phyloP scores from a whole-genome alignment of 2,888 invertebrate genomes.

The Endotricha flammealis region DNA sequence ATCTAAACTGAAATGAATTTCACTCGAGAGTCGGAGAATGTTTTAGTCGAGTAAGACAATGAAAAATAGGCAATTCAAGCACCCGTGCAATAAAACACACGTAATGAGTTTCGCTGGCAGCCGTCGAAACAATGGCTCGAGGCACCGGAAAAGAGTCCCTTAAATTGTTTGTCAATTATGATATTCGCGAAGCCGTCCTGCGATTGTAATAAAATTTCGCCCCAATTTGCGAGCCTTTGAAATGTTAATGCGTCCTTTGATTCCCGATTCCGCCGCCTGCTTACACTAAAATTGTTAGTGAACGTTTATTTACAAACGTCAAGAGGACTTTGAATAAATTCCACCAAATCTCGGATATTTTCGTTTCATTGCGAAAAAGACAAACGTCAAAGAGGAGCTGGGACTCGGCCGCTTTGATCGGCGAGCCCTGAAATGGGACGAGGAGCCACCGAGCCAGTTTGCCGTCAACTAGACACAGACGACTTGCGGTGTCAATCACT shows the following conservation, averaged over 20 bases:
- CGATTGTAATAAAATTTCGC: background rate
- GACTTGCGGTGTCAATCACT: too few species aligned
- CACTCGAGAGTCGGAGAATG: too few species aligned
- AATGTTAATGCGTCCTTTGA: conserved; percentile 1
- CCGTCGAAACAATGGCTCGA: too few species aligned
- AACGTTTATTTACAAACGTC: background rate
- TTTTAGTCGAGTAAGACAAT: too few species aligned
- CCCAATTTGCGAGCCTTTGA: background rate
- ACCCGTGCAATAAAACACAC: too few species aligned
- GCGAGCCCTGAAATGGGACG: background rate
- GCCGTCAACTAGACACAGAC: too few species aligned
- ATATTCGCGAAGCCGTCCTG: background rate
- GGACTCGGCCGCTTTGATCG: background rate
- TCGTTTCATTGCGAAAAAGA: background rate
- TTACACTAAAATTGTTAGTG: conserved; percentile 1
- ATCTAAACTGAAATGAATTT: too few species aligned
- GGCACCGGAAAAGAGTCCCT: too few species aligned
- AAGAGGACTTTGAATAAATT: background rate
- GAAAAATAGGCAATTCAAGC: too few species aligned
- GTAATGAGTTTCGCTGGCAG: too few species aligned
- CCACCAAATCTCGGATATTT: background rate
- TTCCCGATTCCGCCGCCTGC: background rate
- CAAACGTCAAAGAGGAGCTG: conserved; percentile 1
- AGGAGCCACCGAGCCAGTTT: background rate
- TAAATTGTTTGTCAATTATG: background rate